phyloP scores from a whole-genome alignment of 2,113 vertebrate species.

The Chinchilla lanigera region DNA sequence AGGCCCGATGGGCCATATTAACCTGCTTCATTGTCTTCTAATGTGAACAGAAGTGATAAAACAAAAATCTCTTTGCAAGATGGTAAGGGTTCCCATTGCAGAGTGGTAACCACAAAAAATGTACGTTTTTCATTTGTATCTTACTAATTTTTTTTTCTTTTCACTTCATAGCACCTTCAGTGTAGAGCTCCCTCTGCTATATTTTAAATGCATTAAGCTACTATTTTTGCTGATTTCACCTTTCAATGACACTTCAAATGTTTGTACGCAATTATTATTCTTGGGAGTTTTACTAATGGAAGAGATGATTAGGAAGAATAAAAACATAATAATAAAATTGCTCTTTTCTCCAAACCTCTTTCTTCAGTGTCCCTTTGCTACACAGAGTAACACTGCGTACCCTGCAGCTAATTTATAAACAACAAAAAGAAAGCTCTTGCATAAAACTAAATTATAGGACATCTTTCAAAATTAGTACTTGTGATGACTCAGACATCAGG shows the following conservation, averaged over 20 bases:
- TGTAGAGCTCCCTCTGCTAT: constrained; percentile 36
- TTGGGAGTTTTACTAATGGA: constrained; percentile 55
- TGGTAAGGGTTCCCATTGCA: constrained; percentile 57
- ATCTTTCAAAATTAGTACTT: constrained; percentile 72
- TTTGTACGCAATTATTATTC: constrained; percentile 6
- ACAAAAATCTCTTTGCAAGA: constrained; percentile 55
- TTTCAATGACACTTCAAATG: constrained; percentile 55
- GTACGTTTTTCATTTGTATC: constrained; percentile 56
- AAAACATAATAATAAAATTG: constrained; percentile 69
- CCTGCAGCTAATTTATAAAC: constrained; percentile 47
- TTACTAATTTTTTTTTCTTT: constrained; percentile 45
- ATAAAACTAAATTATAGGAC: constrained; percentile 38
- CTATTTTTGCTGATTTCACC: constrained; percentile 54
- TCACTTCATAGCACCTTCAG: constrained; percentile 53
- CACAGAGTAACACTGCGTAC: background rate
- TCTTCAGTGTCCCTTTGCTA: constrained; percentile 39
- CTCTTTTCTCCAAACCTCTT: constrained; percentile 25
- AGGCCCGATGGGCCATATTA: constrained; percentile 31
- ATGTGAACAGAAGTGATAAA: constrained; percentile 62
- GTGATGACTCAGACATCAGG: constrained; percentile 58
- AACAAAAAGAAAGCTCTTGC: background rate
- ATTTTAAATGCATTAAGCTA: constrained; percentile 57
- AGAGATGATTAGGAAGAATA: constrained; percentile 56
- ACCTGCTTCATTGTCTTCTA: constrained; percentile 52
- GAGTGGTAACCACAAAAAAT: constrained; percentile 52